Base-by-base conservation (phyloP, 2,888 invertebrate species). In the Diarsia dahlii region DNA sequence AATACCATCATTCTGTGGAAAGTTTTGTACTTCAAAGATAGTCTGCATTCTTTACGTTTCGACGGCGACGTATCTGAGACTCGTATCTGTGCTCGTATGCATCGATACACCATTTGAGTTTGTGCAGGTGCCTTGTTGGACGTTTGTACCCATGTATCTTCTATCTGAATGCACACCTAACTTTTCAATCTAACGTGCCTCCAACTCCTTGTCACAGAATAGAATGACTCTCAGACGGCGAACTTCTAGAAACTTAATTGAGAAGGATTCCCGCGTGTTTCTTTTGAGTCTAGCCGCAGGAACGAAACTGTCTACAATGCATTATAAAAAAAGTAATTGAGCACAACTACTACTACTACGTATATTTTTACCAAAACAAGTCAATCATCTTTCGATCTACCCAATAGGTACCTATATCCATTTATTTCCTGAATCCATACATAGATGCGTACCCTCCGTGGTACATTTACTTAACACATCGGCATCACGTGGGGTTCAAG, bases 171-270 rank as follows among this genome's bases (percentile, higher is more conserved):
- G 71, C 64, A 70, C 71, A 76, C 34, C 46, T 63, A 78, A 76
- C 71, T 76, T 69, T 71, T 71, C 71, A 28, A 74, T 72, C 46
- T 39, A 74, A 60, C 58, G 34, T 72, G 66, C 67, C 63, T 69
- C 64, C 46, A 58, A 54, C 23, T 76, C 8, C 62, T 76, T 50
- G 52, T 12, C 23, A 67, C 20, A 23, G 34, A 75, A 74, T 69
- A 56, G 34, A 63, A 67, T 18, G 45, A 64, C 62, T 76, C 56
- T 56, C 64, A 65, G 28, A 65, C 76, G 65, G 23, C 12, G n/a
- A 85, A 72, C 69, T 83, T 74, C 63, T 71, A 74, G 54, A 71
- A 83, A 78, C 69, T 85, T 75, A 18, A 52, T 48, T 73, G 73
- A 82, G 65, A 62, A 75, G 78, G 71, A 65, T 73, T 56, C 13